Evolutionary conservation across 2,888 invertebrate genomes (phyloP).

Genomic region (Sarcophaga subvicina): DNA sequence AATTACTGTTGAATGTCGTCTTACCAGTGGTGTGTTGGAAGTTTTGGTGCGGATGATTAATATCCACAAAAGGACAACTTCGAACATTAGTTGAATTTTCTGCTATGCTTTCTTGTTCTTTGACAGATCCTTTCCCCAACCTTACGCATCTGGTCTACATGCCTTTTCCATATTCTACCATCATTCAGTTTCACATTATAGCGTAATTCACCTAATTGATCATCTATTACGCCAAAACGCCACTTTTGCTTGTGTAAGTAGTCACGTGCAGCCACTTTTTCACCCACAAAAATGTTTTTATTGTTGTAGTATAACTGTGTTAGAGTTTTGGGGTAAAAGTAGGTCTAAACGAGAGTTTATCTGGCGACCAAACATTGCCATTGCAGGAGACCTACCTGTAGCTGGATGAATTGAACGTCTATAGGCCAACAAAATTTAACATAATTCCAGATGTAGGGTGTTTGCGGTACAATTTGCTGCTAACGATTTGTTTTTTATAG

Average conservation of each 20-base stretch:
- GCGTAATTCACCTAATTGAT: slow-evolving; percentile 6
- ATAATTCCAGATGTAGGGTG: neutral
- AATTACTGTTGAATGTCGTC: neutral
- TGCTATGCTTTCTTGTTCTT: too few species aligned
- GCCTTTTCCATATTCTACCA: neutral
- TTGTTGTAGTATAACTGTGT: neutral
- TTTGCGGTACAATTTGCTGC: neutral
- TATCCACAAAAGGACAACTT: neutral
- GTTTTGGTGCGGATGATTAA: neutral
- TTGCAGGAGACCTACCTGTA: slow-evolving; percentile 54
- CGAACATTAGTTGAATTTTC: neutral
- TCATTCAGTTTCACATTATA: slow-evolving; percentile 22
- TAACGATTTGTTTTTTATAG: slow-evolving; percentile 37
- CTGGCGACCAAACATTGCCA: slow-evolving; percentile 55
- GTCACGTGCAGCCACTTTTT: slow-evolving; percentile 10
- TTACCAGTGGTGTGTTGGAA: neutral
- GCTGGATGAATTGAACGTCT: slow-evolving; percentile 53
- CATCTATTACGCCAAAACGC: slow-evolving; percentile 16
- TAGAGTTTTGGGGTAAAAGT: slow-evolving; percentile 30
- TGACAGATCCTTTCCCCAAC: neutral
- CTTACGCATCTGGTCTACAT: slow-evolving; percentile 5
- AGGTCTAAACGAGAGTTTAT: slow-evolving; percentile 56
- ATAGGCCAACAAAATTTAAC: slow-evolving; percentile 46
- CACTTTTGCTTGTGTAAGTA: slow-evolving; percentile 2
- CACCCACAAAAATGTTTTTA: slow-evolving; percentile 1